Percentiles rank a stretch among this genome's conserved stretches.
These are phyloP conservation scores for Perca schrenkii DNA, from an alignment of 2,113 vertebrate species.

Conservation along the genomic window DNA sequence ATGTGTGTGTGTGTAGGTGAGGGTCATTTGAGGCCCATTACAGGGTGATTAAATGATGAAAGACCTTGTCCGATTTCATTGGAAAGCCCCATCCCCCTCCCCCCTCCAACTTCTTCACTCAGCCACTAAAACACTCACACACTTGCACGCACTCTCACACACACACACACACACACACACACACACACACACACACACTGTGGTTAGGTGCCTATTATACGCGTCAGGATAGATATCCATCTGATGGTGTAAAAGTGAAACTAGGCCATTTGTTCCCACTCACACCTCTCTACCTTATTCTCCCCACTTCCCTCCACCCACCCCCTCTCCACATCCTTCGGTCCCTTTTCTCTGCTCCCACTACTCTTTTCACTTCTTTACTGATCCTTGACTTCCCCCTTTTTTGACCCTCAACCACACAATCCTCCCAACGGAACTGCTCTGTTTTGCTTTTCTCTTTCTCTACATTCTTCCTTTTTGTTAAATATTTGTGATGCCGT, in stretches of 20 bases:
- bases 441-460: background rate
- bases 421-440: background rate
- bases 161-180: constrained; percentile 25
- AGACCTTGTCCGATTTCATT: constrained; percentile 74
- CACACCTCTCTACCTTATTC: constrained; percentile 47
- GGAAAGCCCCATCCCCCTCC: constrained; percentile 33
- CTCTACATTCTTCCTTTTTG: background rate
- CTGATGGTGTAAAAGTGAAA: constrained; percentile 70
- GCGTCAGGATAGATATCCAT: constrained; percentile 71
- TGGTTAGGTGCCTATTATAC: constrained; percentile 61
- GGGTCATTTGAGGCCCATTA: constrained; percentile 75
- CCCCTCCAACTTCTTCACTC: constrained; percentile 42
- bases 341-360: constrained; percentile 31
- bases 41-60: constrained; percentile 81
- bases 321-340: constrained; percentile 17
- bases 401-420: background rate
- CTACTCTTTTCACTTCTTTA: constrained; percentile 27
- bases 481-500: background rate
- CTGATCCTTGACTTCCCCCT: constrained; percentile 30
- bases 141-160: constrained; percentile 7
- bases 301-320: constrained; percentile 19
- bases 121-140: constrained; percentile 7
- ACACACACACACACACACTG: constrained; percentile 25
- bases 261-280: constrained; percentile 63
- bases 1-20: constrained; percentile 48